Evolutionary conservation across 1,140 invertebrate genomes (phyloP), one percentile per base, ranked within the genome.

Genomic region (Trachymyrmex cornetzi): DNA sequence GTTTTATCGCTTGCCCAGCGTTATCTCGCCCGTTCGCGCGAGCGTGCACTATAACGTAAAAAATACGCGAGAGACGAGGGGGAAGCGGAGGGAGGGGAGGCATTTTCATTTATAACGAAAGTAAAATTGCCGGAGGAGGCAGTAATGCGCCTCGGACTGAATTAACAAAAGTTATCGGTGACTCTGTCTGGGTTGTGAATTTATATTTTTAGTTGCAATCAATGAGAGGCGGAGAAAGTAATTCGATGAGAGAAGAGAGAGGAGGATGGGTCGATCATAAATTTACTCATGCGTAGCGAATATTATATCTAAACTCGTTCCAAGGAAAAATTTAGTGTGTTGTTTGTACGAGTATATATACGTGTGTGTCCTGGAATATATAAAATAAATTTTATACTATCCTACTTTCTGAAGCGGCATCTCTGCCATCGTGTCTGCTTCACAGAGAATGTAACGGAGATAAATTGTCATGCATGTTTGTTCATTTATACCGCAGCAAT

Each of bases 11-110:
- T 19, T 38, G 80, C 9, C 44, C 27, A 55, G 19, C 55, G 67
- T 84, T 84, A 84, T 84, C 69, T 84, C 55, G 55, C 55, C 16
- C 77, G 48, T 44, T 81, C 77, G 80, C 77, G 63, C 77, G 77
- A 30, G 48, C 48, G 63, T 53, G 77, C 77, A 67, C 48, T 74
- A 34, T 48, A 74, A 74, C 44, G 38, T 84, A 22, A 74, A 84
- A 74, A 82, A 72, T 72, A 84, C 34, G 55, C 44, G 19, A 59
- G 34, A 75, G 50, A 30, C 44, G 30, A 9, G 16, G 14, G 22
- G 16, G 22, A 14, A 14, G 2, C 0, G 30, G 30, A 16, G 22
- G 67, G 11, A 48, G 12, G 44, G 5, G 38, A 1, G 64, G 30
- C 22, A 4, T 1, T 38, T 71, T 81, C 79, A 71, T 81, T 71